A percentile compares a stretch with the other conserved stretches of the same genome.
Conservation (phyloP, 1,140 invertebrate species). For the Dysdera silvatica region DNA sequence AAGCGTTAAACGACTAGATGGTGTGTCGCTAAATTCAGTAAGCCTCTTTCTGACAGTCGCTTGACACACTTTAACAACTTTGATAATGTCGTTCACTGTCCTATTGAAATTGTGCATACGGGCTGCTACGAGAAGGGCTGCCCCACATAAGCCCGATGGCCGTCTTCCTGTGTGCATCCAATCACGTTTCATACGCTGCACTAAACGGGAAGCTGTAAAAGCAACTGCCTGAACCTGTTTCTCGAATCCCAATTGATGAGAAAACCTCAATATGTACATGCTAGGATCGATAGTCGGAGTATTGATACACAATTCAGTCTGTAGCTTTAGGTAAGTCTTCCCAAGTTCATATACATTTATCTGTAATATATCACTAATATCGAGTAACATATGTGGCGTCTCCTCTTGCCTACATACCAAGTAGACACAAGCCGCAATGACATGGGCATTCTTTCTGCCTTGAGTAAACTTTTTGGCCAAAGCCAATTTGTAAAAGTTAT, state of each 20-base stretch:
- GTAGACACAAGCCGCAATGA: constrained; percentile 95
- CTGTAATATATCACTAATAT: constrained; percentile 88
- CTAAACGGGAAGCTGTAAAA: constrained; percentile 85
- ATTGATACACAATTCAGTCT: constrained; percentile 81
- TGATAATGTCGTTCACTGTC: constrained; percentile 78
- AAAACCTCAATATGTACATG: constrained; percentile 87
- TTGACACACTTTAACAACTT: constrained; percentile 93
- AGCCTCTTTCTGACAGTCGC: constrained; percentile 85
- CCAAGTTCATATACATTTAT: constrained; percentile 94
- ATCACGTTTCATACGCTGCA: constrained; percentile 96
- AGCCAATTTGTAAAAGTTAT: constrained; percentile 96
- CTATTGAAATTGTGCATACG: constrained; percentile 85
- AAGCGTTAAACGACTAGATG: constrained; percentile 76
- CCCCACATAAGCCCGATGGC: constrained; percentile 92
- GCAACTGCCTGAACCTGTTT: constrained; percentile 86
- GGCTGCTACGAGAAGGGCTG: constrained; percentile 86
- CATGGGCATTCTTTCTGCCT: constrained; percentile 80
- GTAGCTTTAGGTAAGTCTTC: constrained; percentile 79
- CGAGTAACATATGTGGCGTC: constrained; percentile 90
- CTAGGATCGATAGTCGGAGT: constrained; percentile 92
- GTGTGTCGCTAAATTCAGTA: constrained; percentile 91
- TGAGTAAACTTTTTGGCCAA: constrained; percentile 76
- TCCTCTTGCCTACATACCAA: constrained; percentile 91
- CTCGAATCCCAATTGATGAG: constrained; percentile 85
- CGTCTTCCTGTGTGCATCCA: constrained; percentile 91